Evolutionary conservation across 2,888 invertebrate species (phyloP).

Genomic region (Rhamnusium bicolor): DNA sequence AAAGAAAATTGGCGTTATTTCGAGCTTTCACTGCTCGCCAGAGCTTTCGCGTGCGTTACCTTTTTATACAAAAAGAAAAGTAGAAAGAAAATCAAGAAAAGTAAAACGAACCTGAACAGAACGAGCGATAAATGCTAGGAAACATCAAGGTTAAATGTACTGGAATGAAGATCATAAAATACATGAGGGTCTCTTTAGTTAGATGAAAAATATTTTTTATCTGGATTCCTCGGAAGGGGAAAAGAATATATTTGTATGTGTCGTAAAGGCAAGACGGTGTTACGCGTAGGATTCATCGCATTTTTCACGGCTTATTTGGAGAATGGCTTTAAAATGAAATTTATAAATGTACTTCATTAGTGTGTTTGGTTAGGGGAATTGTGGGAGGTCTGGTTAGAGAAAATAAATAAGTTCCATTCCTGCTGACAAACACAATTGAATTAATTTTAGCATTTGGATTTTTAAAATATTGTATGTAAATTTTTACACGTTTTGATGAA

Average conservation of each 20-base stretch:
- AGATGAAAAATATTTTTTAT: slow-evolving; percentile 14
- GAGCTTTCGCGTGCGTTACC: slow-evolving; percentile 27
- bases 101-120: slow-evolving; percentile 41
- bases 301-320: slow-evolving; percentile 26
- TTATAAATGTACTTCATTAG: slow-evolving; percentile 33
- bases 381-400: background rate
- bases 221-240: slow-evolving; percentile 3
- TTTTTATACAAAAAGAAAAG: slow-evolving; percentile 39
- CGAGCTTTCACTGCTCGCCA: slow-evolving; percentile 17
- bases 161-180: slow-evolving; percentile 57
- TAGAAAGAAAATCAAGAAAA: slow-evolving; percentile 50
- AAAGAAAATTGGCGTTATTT: slow-evolving; percentile 53
- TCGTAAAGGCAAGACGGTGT: slow-evolving; percentile 16
- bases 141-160: slow-evolving; percentile 60
- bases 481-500: no score
- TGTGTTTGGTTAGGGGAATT: background rate
- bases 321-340: slow-evolving; percentile 23
- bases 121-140: slow-evolving; percentile 56
- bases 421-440: background rate
- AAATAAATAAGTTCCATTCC: background rate
- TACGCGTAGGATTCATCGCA: slow-evolving; percentile 14
- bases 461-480: no score
- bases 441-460: background rate
- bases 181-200: slow-evolving; percentile 23
- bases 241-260: slow-evolving; percentile 34